Conservation (phyloP, 2,797 vertebrate genomes). For the Cynodonichthys magdalenae region DNA sequence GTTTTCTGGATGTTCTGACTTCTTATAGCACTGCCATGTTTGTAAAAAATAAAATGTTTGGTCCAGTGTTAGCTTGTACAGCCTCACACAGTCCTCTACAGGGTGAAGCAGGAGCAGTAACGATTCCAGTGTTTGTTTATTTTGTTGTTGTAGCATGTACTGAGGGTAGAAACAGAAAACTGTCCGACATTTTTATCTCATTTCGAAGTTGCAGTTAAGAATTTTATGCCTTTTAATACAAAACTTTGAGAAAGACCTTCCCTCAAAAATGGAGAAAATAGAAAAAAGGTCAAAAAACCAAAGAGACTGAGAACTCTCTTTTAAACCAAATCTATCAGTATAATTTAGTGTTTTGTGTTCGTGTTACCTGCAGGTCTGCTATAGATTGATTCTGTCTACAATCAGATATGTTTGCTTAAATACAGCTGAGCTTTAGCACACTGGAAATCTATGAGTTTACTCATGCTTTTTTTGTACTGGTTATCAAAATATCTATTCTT, state of each 20-base stretch:
- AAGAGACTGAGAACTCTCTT: too few relatives aligned
- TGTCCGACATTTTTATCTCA: too few relatives aligned
- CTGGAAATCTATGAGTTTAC: background rate
- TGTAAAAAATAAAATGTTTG: background rate
- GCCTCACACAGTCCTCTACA: background rate
- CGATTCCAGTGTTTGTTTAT: background rate
- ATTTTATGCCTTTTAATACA: background rate
- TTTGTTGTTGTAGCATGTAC: background rate
- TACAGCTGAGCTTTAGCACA: too few relatives aligned
- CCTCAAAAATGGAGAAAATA: too few relatives aligned
- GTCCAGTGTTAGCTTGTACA: background rate
- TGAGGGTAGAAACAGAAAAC: too few relatives aligned
- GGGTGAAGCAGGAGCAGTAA: background rate
- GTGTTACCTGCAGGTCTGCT: too few relatives aligned
- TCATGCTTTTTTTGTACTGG: slow-evolving; percentile 5
- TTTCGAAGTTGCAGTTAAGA: too few relatives aligned
- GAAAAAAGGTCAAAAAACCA: too few relatives aligned
- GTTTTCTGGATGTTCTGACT: background rate
- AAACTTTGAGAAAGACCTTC: background rate
- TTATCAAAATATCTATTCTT: background rate
- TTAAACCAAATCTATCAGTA: too few relatives aligned
- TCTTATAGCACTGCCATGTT: background rate
- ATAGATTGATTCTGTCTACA: too few relatives aligned
- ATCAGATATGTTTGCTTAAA: too few relatives aligned
- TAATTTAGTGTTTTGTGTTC: too few relatives aligned